These are phyloP conservation scores for Neodontobutis hainanensis DNA, from an alignment of 2,113 vertebrate genomes.

Conservation along the genomic window DNA sequence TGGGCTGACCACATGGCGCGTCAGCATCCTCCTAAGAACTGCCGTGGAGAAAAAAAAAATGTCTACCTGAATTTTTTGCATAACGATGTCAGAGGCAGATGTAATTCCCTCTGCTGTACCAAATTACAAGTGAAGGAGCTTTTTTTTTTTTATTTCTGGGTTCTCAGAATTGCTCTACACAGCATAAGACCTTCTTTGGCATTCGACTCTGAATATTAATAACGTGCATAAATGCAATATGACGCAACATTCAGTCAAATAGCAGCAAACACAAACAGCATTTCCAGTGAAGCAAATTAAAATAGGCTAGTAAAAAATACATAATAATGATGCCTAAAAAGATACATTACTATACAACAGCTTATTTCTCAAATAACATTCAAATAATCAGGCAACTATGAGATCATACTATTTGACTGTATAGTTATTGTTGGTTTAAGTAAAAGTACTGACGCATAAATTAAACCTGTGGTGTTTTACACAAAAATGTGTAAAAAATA, in stretches of 20 bases:
- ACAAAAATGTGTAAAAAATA: neutral
- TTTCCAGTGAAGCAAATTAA: neutral
- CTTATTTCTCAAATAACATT: too few relatives aligned
- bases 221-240: too few relatives aligned
- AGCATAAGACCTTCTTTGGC: neutral
- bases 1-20: constrained; percentile 53
- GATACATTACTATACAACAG: too few relatives aligned
- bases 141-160: neutral
- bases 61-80: neutral
- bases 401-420: neutral
- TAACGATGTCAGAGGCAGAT: neutral
- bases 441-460: neutral
- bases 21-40: constrained; percentile 60
- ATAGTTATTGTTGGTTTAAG: neutral
- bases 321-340: too few relatives aligned
- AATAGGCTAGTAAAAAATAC: neutral
- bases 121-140: constrained; percentile 11
- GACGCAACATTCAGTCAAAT: too few relatives aligned
- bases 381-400: neutral
- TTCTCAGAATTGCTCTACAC: neutral
- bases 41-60: neutral
- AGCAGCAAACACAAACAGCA: too few relatives aligned
- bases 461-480: neutral
- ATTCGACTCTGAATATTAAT: neutral
- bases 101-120: neutral